These are phyloP conservation scores for Drosophila ficusphila DNA, from an alignment of 1,140 invertebrate genomes.

Conservation along the genomic window DNA sequence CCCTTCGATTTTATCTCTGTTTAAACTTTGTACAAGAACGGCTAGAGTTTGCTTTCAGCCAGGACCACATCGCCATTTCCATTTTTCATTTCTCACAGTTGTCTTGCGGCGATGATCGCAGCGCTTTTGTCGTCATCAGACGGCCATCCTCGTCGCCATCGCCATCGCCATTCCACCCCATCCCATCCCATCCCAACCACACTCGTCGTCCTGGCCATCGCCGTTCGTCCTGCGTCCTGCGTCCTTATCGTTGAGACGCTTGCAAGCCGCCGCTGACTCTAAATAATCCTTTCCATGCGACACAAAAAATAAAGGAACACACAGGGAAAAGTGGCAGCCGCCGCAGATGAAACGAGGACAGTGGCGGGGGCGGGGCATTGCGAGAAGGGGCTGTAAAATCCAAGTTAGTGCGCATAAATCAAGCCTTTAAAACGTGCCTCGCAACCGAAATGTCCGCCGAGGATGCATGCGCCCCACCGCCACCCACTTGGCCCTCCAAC, in stretches of 20 bases:
- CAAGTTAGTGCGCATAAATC: constrained; percentile 81
- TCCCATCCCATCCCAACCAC: constrained; percentile 13
- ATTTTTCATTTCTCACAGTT: background rate
- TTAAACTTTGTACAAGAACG: background rate
- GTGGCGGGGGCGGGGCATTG: background rate
- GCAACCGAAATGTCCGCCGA: constrained; percentile 81
- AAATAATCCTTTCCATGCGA: constrained; percentile 78
- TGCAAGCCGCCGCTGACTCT: constrained; percentile 79
- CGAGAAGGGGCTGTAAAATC: constrained; percentile 55
- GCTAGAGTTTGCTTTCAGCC: background rate
- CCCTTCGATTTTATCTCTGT: background rate
- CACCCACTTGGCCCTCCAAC: background rate
- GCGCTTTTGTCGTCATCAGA: constrained; percentile 55
- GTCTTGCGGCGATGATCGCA: constrained; percentile 39
- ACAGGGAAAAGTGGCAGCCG: constrained; percentile 40
- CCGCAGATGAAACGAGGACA: constrained; percentile 49
- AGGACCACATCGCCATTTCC: background rate
- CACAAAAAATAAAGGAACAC: constrained; percentile 47
- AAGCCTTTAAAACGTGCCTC: constrained; percentile 83
- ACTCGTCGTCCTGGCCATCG: constrained; percentile 52
- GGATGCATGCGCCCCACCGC: constrained; percentile 46
- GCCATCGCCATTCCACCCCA: background rate
- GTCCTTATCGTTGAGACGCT: constrained; percentile 77
- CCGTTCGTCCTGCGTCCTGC: constrained; percentile 68
- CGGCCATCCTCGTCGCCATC: constrained; percentile 2